A percentile compares a stretch with the other conserved stretches of the same genome.
Evolutionary conservation across 1,140 invertebrate genomes (phyloP).

Genomic region (Heliconius himera): DNA sequence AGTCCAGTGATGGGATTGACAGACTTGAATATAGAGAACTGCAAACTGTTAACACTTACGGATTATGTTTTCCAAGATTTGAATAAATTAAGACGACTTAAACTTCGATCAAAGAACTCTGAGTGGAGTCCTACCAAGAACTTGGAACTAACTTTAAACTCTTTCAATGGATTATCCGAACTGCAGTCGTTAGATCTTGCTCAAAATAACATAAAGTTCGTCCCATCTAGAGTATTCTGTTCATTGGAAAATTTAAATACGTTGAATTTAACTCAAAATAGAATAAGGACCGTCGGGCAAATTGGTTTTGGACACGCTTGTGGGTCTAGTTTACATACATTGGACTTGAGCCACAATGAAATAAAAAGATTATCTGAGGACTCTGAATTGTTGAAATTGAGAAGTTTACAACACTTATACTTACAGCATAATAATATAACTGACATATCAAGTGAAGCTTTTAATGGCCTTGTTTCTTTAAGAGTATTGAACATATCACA

Average conservation of each 20-base stretch:
- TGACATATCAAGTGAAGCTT: constrained; percentile 89
- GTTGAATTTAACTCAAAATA: constrained; percentile 92
- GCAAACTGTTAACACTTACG: constrained; percentile 90
- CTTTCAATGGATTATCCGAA: constrained; percentile 88
- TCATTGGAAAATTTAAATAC: constrained; percentile 89
- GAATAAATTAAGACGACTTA: constrained; percentile 87
- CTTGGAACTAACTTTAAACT: constrained; percentile 86
- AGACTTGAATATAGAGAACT: constrained; percentile 88
- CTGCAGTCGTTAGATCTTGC: constrained; percentile 90
- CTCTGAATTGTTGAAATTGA: constrained; percentile 87
- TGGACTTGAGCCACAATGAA: constrained; percentile 91
- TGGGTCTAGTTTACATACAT: constrained; percentile 84
- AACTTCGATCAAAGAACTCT: constrained; percentile 88
- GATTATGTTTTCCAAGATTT: constrained; percentile 89
- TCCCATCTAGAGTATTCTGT: constrained; percentile 90
- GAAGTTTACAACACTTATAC: constrained; percentile 88
- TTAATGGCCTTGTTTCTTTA: constrained; percentile 88
- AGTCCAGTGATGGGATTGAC: constrained; percentile 87
- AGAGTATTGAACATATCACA: constrained; percentile 91
- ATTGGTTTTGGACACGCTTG: constrained; percentile 86
- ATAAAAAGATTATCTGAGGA: constrained; percentile 86
- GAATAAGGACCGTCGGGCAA: constrained; percentile 87
- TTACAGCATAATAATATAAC: constrained; percentile 92
- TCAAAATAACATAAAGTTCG: constrained; percentile 89
- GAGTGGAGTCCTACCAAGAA: constrained; percentile 89